Base-by-base conservation (phyloP, 2,888 invertebrate genomes). In the Heliconius cydno region DNA sequence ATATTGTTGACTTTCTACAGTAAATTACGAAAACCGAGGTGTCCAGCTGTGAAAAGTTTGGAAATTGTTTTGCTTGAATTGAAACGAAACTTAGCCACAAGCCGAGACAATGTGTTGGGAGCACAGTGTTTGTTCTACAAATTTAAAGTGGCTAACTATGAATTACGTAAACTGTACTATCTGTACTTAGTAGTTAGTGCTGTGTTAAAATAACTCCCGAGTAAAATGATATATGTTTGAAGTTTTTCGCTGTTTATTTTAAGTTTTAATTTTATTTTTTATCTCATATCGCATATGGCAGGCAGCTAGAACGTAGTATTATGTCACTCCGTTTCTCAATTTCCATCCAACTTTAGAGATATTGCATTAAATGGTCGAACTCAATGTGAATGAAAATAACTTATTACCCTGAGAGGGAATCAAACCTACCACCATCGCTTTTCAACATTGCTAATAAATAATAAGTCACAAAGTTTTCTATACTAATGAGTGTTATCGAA, bases 41-140 rank as follows among this genome's bases (percentile, higher is more conserved):
- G 83, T 82, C 83, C 84, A 84, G 84, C 85, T 84, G 87, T 81
- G 85, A 86, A 87, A 87, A 88, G 84, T 88, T 88, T 79, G 83
- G 84, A 84, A 86, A 86, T 86, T 88, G 87, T 87, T 52, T 87
- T 85, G 86, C 86, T 82, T 71, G 79, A 81, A 83, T 83, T 83
- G 83, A 81, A 80, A 79, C 81, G 81, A 77, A 76, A 77, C 77
- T 80, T 79, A 76, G 28, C 72, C 77, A 66, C 78, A 81, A 83
- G 83, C 80, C 81, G 77, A 70, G 78, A 85, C 86, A 84, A 82
- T 82, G 72, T 80, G 79, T 75, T 65, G 34, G 38, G 22, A 65
- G 12, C 68, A 71, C 79, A 72, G 57, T 67, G 30, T 73, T 66
- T 52, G 52, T 34, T 57, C 52, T 73, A 57, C 52, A 73, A 57